Evolutionary conservation across 2,888 invertebrate species (phyloP), one percentile per base, ranked within the genome.

Genomic region (Cosmia trapezina): DNA sequence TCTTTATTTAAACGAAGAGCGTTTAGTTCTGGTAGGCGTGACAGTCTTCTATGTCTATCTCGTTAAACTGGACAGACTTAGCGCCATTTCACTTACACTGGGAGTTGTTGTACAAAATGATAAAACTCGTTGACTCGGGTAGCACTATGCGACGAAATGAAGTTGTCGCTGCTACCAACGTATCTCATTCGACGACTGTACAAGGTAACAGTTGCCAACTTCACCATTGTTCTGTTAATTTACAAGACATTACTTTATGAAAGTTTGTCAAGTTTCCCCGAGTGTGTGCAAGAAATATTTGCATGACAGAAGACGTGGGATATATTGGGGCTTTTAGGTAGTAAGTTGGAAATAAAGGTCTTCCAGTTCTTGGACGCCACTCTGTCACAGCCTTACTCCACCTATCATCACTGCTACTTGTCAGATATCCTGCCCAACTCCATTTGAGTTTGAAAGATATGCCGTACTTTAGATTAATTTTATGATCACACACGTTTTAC

Each of bases 241-340:
- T 74, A 74, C 74, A 74, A 74, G 70, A 78, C 70, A 78, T 53
- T 74, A 76, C 73, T 76, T 51, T 76, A 49, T 22, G 74, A 78
- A 59, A 74, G 19, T 78, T 78, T 75, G 70, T 78, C 47, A 70
- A 75, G 78, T 78, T 78, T 17, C 28, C 28, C 19, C 33, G 22
- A 78, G 60, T 70, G 60, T 70, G 53, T 61, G 9, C 47, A 78
- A 70, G 78, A 61, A 78, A 49, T 75, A 75, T 75, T 75, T 75
- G 74, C 74, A 74, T 74, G 43, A 78, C 43, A 78, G 43, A 78
- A 78, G 78, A 78, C 53, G 14, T 60, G 47, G 60, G 70, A 77
- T 78, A 43, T 53, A 78, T 70, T 70, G 22, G 6, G 9, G 14
- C 53, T 70, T 41, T 22, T 60, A 53, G 11, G 22, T 49, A 54